Conservation (phyloP, 2,888 invertebrate species). For the Terebella lapidaria region DNA sequence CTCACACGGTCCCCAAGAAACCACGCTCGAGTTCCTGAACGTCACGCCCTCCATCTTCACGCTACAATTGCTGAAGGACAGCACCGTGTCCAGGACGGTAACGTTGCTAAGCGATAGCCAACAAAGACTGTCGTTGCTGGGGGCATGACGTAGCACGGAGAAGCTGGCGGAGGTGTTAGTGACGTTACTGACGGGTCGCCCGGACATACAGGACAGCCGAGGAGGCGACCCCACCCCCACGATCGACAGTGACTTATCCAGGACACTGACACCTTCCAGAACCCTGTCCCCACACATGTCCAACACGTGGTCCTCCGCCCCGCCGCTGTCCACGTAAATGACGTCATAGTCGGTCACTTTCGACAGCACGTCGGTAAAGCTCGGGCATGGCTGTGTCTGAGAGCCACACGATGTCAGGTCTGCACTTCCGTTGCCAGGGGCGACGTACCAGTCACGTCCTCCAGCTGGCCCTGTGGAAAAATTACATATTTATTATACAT, state of each 20-base stretch:
- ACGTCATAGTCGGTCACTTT: not conserved
- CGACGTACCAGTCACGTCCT: not conserved
- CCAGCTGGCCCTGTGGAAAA: no score
- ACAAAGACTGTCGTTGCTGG: not conserved
- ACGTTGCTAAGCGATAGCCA: not conserved
- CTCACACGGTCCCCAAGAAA: constrained; percentile 6
- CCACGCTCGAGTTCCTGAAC: not conserved
- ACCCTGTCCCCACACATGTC: not conserved
- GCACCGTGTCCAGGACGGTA: not conserved
- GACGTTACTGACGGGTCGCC: not conserved
- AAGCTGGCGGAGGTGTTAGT: not conserved
- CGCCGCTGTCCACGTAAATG: not conserved
- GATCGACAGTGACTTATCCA: not conserved
- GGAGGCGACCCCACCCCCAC: not conserved
- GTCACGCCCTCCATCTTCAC: not conserved
- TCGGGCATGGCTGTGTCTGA: not conserved
- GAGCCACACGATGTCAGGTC: not conserved
- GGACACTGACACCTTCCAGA: not conserved
- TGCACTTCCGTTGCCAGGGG: not conserved
- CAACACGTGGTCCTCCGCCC: not conserved
- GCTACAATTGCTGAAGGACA: not conserved
- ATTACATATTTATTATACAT: no score
- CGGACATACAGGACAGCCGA: not conserved
- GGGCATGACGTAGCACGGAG: not conserved
- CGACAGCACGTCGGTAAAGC: not conserved